Base-by-base conservation (phyloP, 2,888 invertebrate genomes). In the Allacma fusca region DNA sequence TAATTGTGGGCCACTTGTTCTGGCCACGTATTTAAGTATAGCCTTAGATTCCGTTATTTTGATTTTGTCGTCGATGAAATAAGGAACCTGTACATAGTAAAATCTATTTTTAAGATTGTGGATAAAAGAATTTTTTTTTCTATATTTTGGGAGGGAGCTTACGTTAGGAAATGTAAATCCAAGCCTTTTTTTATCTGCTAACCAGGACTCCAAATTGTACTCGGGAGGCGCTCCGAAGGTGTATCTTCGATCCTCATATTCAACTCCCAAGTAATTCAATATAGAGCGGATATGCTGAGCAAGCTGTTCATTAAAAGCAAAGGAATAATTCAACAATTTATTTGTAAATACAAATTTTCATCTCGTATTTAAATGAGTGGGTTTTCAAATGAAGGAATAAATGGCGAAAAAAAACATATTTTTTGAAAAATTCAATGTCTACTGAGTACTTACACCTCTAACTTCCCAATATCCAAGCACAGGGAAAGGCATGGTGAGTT, bases 21-120 rank as follows among this genome's bases (percentile, higher is more conserved):
- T 82, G n/a, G 86, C 87, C 73, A 88, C 85, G 81, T 87, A 85
- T 28, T 86, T 85, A 67, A 87, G 78, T 65, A 88, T 87, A 23
- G 88, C 86, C 80, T 86, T 86, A 75, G 86, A 86, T 81, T 88
- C 87, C 0, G 87, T 87, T 23, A 88, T 80, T 77, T 86, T 87
- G 2, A 86, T 81, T 29, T 87, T 85, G 0, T 86, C 87, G 84
- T 88, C 88, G 23, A 87, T 85, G 82, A 86, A 87, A 81, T 88
- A 88, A 0, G 88, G 88, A 24, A 79, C 28, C 79, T 79, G 43
- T 40, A 40, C 13, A 83, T 40, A 40, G 13, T 9, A 40, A 40
- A 40, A 9, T 13, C 7, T 21, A 59, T 23, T n/a, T 21, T 59
- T 59, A 59, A 13, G 5, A 59, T 13, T 13, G 7, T 40, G 13